These are phyloP conservation scores for Symphodus melops DNA, from an alignment of 2,113 vertebrate genomes.

Conservation along the genomic window DNA sequence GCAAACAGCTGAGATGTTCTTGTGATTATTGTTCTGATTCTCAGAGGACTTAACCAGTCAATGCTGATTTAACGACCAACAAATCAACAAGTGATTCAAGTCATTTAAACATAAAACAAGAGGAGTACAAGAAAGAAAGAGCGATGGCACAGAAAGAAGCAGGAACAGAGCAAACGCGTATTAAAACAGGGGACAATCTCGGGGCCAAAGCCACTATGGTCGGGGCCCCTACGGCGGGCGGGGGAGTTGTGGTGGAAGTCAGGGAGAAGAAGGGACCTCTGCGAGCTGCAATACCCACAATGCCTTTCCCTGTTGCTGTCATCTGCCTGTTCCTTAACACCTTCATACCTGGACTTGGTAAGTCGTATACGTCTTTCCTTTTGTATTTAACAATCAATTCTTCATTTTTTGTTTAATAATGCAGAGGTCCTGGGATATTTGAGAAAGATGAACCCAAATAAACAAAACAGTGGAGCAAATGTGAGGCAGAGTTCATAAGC, in stretches of 20 bases:
- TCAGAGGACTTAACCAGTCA: background rate
- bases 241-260: conserved; percentile 95
- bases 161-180: conserved; percentile 39
- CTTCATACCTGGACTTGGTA: conserved; percentile 95
- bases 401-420: no score
- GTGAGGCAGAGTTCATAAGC: background rate
- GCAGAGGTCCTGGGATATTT: background rate
- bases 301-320: conserved; percentile 96
- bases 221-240: conserved; percentile 74
- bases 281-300: conserved; percentile 94
- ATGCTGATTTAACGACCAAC: background rate
- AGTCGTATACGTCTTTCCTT: conserved; percentile 67
- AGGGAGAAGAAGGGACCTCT: conserved; percentile 95
- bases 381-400: background rate
- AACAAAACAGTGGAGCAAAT: background rate
- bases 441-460: background rate
- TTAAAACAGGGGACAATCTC: conserved; percentile 53
- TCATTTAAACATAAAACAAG: background rate
- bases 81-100: background rate
- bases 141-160: conserved; percentile 75
- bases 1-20: background rate
- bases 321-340: conserved; percentile 98
- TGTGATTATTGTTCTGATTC: conserved; percentile 3
- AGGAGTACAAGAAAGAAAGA: background rate
- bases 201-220: conserved; percentile 62